These are phyloP conservation scores for Anarrhichthys ocellatus DNA, from an alignment of 2,113 vertebrate genomes.

Conservation along the genomic window DNA sequence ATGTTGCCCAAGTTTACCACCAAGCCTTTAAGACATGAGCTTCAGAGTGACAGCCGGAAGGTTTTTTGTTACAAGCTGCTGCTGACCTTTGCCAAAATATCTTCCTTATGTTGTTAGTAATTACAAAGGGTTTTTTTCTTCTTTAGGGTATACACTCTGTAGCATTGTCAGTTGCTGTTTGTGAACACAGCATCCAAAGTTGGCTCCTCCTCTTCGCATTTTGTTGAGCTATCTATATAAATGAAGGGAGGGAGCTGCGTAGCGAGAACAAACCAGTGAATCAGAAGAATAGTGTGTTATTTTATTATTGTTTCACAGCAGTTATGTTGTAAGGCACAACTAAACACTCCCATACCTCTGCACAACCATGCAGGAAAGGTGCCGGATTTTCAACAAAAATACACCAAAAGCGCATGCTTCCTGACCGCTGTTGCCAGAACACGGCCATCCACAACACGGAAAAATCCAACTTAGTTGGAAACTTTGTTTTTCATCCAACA, in stretches of 20 bases:
- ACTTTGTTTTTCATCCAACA: no score
- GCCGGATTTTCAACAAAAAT: neutral
- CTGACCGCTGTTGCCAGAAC: neutral
- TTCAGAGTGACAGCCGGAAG: constrained; percentile 16
- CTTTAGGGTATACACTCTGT: neutral
- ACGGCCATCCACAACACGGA: no score
- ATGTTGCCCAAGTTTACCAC: constrained; percentile 12
- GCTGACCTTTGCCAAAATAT: constrained; percentile 36
- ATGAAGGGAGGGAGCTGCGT: neutral
- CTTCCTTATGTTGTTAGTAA: constrained; percentile 24
- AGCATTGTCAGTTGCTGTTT: neutral
- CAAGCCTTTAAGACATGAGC: constrained; percentile 24
- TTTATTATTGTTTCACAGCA: neutral
- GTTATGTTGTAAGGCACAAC: neutral
- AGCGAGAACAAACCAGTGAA: neutral
- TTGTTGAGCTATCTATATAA: neutral
- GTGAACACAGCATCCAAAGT: neutral
- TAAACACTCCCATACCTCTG: neutral
- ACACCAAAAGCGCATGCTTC: neutral
- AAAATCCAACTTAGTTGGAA: no score
- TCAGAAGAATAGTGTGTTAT: neutral
- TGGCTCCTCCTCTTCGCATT: neutral
- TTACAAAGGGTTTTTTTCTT: neutral
- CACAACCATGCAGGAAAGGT: neutral
- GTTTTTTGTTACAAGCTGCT: constrained; percentile 16